These are phyloP conservation scores for Cyphomyrus discorhynchus DNA, from an alignment of 2,113 vertebrate genomes.

Conservation along the genomic window DNA sequence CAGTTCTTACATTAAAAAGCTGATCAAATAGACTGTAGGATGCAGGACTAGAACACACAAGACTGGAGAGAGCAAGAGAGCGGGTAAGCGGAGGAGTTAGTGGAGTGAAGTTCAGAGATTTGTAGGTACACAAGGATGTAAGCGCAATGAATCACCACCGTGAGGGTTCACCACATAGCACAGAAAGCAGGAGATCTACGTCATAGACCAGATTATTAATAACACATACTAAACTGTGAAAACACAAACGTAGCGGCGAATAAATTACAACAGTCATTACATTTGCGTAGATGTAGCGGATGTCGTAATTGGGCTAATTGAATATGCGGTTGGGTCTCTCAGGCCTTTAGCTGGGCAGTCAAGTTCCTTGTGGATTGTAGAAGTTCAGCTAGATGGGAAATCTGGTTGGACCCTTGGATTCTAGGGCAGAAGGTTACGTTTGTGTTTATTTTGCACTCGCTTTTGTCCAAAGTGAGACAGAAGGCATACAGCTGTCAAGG, in stretches of 20 bases:
- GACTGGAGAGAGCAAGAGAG: neutral
- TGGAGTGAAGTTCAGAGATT: neutral
- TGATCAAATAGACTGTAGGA: neutral
- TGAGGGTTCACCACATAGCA: neutral
- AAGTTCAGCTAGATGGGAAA: neutral
- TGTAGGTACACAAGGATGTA: neutral
- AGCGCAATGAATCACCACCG: neutral
- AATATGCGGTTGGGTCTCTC: neutral
- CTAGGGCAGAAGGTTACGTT: neutral
- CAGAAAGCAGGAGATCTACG: neutral
- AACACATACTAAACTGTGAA: neutral
- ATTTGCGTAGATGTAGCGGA: neutral
- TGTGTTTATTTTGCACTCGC: neutral
- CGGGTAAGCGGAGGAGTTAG: neutral
- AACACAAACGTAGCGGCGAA: neutral
- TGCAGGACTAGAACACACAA: neutral
- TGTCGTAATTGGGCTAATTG: neutral
- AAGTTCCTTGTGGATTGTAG: neutral
- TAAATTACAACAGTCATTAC: neutral
- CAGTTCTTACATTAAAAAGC: neutral
- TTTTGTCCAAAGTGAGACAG: neutral
- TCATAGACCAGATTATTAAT: neutral
- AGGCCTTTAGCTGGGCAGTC: neutral
- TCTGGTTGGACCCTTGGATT: neutral
- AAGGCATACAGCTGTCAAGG: neutral